These are phyloP conservation scores for Allolobophora icterica DNA, from an alignment of 2,888 invertebrate genomes.

Conservation along the genomic window DNA sequence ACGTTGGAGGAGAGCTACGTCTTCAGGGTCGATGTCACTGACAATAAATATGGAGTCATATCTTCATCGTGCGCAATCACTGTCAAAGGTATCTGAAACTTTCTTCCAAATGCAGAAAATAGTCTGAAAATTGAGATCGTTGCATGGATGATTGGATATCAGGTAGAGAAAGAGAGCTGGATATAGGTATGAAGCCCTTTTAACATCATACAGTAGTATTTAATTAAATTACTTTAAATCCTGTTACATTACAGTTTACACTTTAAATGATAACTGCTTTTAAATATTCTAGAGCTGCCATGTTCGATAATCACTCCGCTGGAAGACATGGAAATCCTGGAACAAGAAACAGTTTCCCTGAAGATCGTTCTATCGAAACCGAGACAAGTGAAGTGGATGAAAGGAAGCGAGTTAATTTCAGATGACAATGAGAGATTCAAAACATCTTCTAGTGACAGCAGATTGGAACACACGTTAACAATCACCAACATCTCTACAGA, in stretches of 20 bases:
- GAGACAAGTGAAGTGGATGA: slow-evolving; percentile 79
- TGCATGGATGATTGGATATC: background rate
- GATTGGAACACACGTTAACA: slow-evolving; percentile 70
- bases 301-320: slow-evolving; percentile 44
- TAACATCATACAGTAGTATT: background rate
- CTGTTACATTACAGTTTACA: background rate
- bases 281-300: slow-evolving; percentile 31
- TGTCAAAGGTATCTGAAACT: slow-evolving; percentile 38
- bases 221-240: background rate
- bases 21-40: slow-evolving; percentile 45
- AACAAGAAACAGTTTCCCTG: slow-evolving; percentile 53
- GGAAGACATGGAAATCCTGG: slow-evolving; percentile 33
- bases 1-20: slow-evolving; percentile 76
- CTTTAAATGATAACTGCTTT: background rate
- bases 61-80: slow-evolving; percentile 26
- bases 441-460: slow-evolving; percentile 51
- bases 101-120: background rate
- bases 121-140: background rate
- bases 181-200: background rate
- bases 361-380: slow-evolving; percentile 80
- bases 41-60: slow-evolving; percentile 74
- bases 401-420: slow-evolving; percentile 35
- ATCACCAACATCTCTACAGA: slow-evolving; percentile 80
- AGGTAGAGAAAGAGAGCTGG: background rate
- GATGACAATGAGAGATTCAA: slow-evolving; percentile 68